Evolutionary conservation across 2,797 vertebrate genomes (phyloP).

Genomic region (Cephalopachus bancanus): DNA sequence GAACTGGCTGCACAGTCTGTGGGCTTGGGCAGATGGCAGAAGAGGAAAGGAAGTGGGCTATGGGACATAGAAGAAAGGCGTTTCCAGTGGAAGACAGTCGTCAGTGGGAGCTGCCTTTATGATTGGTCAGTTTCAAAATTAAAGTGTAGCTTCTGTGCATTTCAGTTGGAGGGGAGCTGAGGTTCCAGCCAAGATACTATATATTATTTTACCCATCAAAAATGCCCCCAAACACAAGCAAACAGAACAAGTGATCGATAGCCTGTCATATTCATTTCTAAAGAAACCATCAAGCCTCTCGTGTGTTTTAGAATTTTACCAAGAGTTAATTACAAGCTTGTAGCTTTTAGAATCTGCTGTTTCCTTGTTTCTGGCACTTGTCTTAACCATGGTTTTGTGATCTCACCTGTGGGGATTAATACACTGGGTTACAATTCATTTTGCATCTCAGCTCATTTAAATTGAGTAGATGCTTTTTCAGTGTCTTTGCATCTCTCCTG

Average conservation of each 20-base stretch:
- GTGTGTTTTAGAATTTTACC: conserved; percentile 13
- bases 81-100: neutral
- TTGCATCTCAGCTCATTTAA: conserved; percentile 25
- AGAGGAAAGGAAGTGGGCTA: neutral
- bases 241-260: neutral
- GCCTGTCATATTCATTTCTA: neutral
- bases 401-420: conserved; percentile 20
- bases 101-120: neutral
- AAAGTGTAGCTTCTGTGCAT: neutral
- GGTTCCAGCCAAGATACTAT: conserved; percentile 12
- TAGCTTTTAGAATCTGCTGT: neutral
- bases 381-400: neutral
- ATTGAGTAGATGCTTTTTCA: neutral
- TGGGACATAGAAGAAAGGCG: neutral
- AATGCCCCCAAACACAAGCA: conserved; percentile 16
- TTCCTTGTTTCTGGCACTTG: neutral
- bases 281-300: conserved; percentile 24
- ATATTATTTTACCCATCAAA: neutral
- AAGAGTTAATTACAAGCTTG: neutral
- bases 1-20: neutral
- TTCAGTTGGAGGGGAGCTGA: conserved; percentile 8
- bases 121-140: neutral
- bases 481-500: conserved; percentile 16
- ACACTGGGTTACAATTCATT: neutral
- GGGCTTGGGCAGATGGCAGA: neutral